phyloP scores from a whole-genome alignment of 2,888 invertebrate species.

The Chymomyza procnemis region DNA sequence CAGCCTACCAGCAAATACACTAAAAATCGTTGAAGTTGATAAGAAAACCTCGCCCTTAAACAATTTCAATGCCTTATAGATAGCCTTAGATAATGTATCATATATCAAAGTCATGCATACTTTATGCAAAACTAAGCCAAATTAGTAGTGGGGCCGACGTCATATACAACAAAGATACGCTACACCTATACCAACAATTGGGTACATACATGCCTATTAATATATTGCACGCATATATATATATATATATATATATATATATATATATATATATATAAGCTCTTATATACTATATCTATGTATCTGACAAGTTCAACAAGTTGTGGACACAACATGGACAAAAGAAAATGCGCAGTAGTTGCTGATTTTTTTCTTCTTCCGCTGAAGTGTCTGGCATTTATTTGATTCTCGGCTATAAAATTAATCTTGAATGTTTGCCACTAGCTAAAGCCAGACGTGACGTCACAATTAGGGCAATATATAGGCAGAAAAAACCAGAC shows the following conservation, averaged over 20 bases:
- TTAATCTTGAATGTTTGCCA: not conserved
- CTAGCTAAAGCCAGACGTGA: constrained; percentile 5
- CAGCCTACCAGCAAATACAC: not conserved
- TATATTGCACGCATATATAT: not conserved
- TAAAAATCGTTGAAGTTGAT: not conserved
- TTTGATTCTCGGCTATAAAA: not conserved
- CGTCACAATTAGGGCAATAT: constrained; percentile 8
- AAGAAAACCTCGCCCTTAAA: not conserved
- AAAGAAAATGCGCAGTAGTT: constrained; percentile 13
- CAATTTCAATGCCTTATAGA: not conserved
- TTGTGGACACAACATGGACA: not conserved
- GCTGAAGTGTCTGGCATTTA: not conserved
- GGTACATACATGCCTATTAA: not conserved
- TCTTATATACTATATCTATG: not conserved
- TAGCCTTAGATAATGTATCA: not conserved
- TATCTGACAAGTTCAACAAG: constrained; percentile 1
- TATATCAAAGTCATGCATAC: not conserved
- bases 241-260: too few species aligned
- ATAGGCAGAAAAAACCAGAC: not conserved
- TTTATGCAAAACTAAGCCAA: not conserved
- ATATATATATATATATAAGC: too few species aligned
- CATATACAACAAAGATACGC: not conserved
- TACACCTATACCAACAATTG: too few species aligned
- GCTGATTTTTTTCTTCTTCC: not conserved
- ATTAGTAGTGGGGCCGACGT: not conserved